Evolutionary conservation across 2,113 vertebrate genomes (phyloP), one percentile per base, ranked within the genome.

Genomic region (Megaceryle maxima): DNA sequence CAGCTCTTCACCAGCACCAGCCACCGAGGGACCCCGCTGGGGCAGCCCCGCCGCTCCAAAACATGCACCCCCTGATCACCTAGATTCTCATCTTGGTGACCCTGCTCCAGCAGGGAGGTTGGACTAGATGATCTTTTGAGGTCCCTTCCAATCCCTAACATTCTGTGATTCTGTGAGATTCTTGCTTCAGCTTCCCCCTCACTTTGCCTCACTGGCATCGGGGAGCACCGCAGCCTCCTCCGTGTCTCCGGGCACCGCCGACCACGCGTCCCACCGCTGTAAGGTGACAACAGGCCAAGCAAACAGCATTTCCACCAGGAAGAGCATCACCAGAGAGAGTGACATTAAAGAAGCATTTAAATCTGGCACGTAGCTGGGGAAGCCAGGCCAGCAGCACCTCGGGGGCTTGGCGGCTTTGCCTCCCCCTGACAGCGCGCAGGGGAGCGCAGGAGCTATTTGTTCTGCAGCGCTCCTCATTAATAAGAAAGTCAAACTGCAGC

Each of bases 221-320:
- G 29, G 35, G 39, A 68, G 44, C 75, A 11, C 8, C 11, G 0
- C 68, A 66, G 57, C 50, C 59, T 19, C 1, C 60, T 13, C 29
- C 1, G 6, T 19, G 39, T 4, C 84, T 37, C 14, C 12, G 7
- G 57, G 6, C 28, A 1, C 22, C 8, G 39, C 46, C 7, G 1
- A 24, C 51, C 6, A 0, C 2, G 2, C 6, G 29, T 64, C 53
- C 68, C 21, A 0, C 53, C 55, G 68, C n/a, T 2, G 0, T 4
- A 6, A 39, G 2, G 20, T 46, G 69, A 9, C 56, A 50, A 12
- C 1, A 10, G 51, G 37, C 43, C 37, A 37, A 33, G 59, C 67
- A 72, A 59, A 25, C 0, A 16, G 88, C 11, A 3, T 43, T 51
- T 31, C 41, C 31, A 16, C 21, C 26, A 10, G 64, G 41, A 51